phyloP scores from a whole-genome alignment of 2,888 invertebrate species.

The Cremastinae sp. region DNA sequence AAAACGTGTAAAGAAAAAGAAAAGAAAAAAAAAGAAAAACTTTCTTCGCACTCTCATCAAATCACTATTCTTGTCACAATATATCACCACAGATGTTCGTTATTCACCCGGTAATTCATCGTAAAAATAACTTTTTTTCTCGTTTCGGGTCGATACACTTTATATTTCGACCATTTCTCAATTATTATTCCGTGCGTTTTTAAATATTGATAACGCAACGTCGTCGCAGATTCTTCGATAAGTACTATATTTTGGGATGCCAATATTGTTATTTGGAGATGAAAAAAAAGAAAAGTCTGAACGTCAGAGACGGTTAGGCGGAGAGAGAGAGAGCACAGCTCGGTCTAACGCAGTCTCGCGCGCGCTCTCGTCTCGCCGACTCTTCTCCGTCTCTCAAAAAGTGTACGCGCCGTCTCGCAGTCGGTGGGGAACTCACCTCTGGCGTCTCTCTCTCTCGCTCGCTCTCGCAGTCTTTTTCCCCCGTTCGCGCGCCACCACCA shows the following conservation, averaged over 20 bases:
- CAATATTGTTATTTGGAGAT: neutral
- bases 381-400: conserved; percentile 57
- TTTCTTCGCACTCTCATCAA: no score
- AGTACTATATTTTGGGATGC: neutral
- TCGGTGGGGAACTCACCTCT: conserved; percentile 47
- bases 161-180: no score
- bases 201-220: no score
- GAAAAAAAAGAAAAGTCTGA: no score
- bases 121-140: no score
- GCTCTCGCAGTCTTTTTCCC: conserved; percentile 1
- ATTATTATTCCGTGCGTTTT: no score
- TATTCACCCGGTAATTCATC: no score
- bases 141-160: no score
- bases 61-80: no score
- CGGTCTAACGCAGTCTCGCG: conserved; percentile 46
- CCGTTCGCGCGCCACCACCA: neutral
- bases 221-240: neutral
- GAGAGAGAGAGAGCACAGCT: no score
- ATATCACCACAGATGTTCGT: no score
- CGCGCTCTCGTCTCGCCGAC: conserved; percentile 60
- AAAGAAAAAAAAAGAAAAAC: neutral
- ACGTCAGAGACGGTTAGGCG: no score
- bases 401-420: conserved; percentile 25
- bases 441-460: conserved; percentile 17
- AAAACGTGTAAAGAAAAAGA: neutral